These are phyloP conservation scores for Cantharis rufa DNA, from an alignment of 2,888 invertebrate genomes.

Conservation along the genomic window DNA sequence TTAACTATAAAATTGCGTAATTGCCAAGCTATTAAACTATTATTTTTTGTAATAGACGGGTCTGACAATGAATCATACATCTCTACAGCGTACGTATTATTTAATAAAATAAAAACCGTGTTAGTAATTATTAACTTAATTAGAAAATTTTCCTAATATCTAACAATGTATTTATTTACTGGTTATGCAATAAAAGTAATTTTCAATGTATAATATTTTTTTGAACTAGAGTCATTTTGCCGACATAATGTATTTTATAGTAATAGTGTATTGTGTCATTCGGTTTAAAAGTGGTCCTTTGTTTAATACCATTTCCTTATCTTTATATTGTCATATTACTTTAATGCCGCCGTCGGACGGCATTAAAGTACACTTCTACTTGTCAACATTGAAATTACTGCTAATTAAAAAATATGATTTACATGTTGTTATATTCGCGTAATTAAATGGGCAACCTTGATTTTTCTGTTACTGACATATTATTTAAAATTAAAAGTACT, in stretches of 20 bases:
- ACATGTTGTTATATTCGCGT: too few relatives aligned
- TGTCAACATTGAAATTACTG: too few relatives aligned
- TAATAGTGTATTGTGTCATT: background rate
- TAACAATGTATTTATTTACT: background rate
- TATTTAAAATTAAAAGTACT: too few relatives aligned
- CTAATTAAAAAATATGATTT: too few relatives aligned
- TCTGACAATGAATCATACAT: background rate
- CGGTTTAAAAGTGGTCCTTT: too few relatives aligned
- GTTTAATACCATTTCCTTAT: too few relatives aligned
- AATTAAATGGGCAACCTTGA: too few relatives aligned
- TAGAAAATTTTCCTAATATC: background rate
- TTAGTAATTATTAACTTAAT: background rate
- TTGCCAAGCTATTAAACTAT: background rate
- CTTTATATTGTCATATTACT: too few relatives aligned
- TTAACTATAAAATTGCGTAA: background rate
- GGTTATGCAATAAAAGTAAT: background rate
- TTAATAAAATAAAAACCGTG: background rate
- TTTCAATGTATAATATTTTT: background rate
- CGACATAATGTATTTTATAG: too few relatives aligned
- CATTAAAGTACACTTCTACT: too few relatives aligned
- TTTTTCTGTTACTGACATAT: too few relatives aligned
- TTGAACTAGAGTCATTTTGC: background rate
- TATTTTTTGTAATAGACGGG: background rate
- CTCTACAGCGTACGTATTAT: background rate
- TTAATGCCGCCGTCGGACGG: too few relatives aligned